Conservation (phyloP, 2,797 vertebrate species). For the Danio albolineatus region DNA sequence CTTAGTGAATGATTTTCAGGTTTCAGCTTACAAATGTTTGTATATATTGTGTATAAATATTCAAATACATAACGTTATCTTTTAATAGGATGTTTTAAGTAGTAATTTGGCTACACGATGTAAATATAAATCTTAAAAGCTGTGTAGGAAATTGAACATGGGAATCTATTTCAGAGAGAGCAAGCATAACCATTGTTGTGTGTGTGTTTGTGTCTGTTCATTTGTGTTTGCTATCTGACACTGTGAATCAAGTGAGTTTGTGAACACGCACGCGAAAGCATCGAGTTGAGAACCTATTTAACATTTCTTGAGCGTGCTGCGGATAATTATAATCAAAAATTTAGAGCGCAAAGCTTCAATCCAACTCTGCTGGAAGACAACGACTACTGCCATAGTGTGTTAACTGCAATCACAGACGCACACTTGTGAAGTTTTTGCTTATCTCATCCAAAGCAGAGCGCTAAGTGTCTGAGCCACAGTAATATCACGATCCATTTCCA, state of each 20-base stretch:
- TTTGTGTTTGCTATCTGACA: slow-evolving; percentile 16
- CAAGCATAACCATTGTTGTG: not conserved
- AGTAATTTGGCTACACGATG: not conserved
- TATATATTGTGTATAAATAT: too few relatives aligned
- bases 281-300: slow-evolving; percentile 10
- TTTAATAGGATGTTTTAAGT: not conserved
- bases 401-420: slow-evolving; percentile 28
- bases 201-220: slow-evolving; percentile 10
- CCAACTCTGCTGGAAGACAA: slow-evolving; percentile 25
- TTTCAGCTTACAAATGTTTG: too few relatives aligned
- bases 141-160: slow-evolving; percentile 2
- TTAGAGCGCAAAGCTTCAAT: slow-evolving; percentile 14
- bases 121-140: not conserved
- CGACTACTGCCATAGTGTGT: slow-evolving; percentile 28
- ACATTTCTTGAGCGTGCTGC: slow-evolving; percentile 19
- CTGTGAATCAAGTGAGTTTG: slow-evolving; percentile 22
- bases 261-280: slow-evolving; percentile 5
- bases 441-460: slow-evolving; percentile 37
- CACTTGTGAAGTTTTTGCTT: slow-evolving; percentile 34
- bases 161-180: not conserved
- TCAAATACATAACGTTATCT: too few relatives aligned
- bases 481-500: slow-evolving; percentile 27
- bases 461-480: slow-evolving; percentile 18
- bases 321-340: slow-evolving; percentile 19
- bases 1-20: too few relatives aligned